Percentiles rank a stretch among this genome's conserved stretches.
phyloP scores from a whole-genome alignment of 2,888 invertebrate genomes.

The Drosophila yooni region DNA sequence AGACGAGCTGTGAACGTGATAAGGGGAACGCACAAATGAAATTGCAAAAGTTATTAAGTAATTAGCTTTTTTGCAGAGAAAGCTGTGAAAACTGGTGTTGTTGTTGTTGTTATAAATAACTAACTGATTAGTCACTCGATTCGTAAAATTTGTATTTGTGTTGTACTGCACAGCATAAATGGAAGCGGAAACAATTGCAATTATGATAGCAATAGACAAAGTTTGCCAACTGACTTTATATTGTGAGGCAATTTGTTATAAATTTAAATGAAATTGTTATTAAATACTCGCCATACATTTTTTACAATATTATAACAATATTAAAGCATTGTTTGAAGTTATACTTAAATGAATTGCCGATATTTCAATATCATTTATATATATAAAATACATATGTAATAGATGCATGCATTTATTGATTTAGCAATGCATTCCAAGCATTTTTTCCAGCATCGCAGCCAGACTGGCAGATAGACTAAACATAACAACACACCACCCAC shows the following conservation, averaged over 20 bases:
- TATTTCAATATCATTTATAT: not conserved
- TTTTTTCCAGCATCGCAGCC: conserved; percentile 1
- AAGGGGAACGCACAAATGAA: conserved; percentile 20
- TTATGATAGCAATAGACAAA: not conserved
- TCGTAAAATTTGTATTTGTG: conserved; percentile 10
- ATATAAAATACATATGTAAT: not conserved
- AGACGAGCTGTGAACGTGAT: conserved; percentile 42
- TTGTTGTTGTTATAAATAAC: conserved; percentile 21
- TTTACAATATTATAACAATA: not conserved
- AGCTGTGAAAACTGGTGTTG: conserved; percentile 18
- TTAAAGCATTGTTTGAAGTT: not conserved
- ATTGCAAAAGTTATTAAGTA: conserved; percentile 22
- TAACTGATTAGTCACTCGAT: conserved; percentile 20
- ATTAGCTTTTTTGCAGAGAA: conserved; percentile 32
- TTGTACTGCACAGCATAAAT: conserved; percentile 23
- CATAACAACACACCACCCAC: conserved; percentile 6
- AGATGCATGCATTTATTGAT: not conserved
- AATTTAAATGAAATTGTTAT: not conserved
- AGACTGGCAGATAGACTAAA: not conserved
- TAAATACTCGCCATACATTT: not conserved
- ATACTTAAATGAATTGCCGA: not conserved
- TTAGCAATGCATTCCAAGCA: not conserved
- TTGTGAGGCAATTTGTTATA: not conserved
- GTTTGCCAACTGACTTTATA: conserved; percentile 16
- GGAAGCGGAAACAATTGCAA: conserved; percentile 24